These are phyloP conservation scores for Euproctis similis DNA, from an alignment of 2,888 invertebrate genomes.

Conservation along the genomic window DNA sequence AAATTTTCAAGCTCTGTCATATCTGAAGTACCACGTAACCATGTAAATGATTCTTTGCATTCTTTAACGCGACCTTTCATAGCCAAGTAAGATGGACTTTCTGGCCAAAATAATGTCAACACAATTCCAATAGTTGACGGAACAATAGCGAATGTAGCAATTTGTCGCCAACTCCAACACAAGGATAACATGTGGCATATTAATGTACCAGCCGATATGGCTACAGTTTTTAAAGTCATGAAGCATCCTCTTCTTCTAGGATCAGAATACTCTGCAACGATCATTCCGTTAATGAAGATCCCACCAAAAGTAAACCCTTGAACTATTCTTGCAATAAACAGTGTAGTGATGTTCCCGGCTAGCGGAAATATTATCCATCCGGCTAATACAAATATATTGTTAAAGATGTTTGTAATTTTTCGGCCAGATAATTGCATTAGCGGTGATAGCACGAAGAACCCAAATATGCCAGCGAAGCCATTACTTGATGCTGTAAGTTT, in stretches of 20 bases:
- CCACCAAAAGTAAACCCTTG: background rate
- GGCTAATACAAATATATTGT: conserved; percentile 14
- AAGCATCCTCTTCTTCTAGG: conserved; percentile 2
- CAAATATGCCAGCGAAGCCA: conserved; percentile 30
- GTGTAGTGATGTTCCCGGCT: conserved; percentile 18
- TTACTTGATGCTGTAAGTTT: conserved; percentile 26
- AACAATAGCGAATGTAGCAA: conserved; percentile 8
- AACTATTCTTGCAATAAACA: conserved; percentile 20
- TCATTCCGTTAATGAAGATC: background rate
- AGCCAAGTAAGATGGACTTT: conserved; percentile 1
- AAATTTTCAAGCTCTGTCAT: conserved; percentile 2
- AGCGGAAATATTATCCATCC: conserved; percentile 33
- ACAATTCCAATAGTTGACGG: background rate
- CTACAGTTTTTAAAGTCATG: background rate
- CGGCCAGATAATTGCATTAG: conserved; percentile 33
- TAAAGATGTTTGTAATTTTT: conserved; percentile 20
- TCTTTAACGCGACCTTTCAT: conserved; percentile 1
- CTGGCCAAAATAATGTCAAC: background rate
- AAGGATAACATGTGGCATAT: background rate
- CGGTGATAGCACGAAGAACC: conserved; percentile 28
- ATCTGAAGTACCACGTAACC: conserved; percentile 28
- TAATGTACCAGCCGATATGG: background rate
- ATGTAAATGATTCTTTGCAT: conserved; percentile 7
- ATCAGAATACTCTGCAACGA: background rate
- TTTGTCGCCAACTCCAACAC: conserved; percentile 29